Base-by-base conservation (phyloP, 2,113 vertebrate genomes). In the Pseudonaja textilis region DNA sequence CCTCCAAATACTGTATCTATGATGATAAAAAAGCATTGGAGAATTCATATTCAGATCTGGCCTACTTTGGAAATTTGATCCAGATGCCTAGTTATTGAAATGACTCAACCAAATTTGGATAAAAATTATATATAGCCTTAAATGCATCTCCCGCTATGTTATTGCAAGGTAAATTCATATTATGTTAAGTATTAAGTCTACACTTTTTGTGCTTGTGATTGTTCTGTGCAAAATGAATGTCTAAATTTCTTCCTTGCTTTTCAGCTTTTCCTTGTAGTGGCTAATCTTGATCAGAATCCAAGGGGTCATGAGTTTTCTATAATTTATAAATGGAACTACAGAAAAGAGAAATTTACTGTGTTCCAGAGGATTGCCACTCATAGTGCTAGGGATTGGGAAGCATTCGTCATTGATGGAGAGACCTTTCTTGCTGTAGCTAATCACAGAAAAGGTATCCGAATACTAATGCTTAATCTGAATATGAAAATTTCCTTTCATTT, bases 301-400 rank as follows among this genome's bases (percentile, higher is more conserved):
- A 93, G 87, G 29, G 97, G 97, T 0, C 97, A 96, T 93, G 98
- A 99, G 94, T 95, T 98, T 94, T 99, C 99, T 1, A 98, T 99
- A 1, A 98, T 99, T 90, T 99, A 99, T 97, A 99, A 98, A 93
- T 99, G 99, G 99, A 99, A 98, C 96, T 97, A 90, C 93, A 98
- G 97, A 93, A 98, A 97, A 59, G 97, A 97, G 81, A 98, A 97
- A 86, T 99, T 99, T 96, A 39, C 98, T 52, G 91, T 42, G 0
- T 98, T 99, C 97, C 99, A 99, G 98, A 97, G 98, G 59, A 97
- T 99, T 92, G 93, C 94, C 96, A 99, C 99, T 0, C 97, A 99
- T 97, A 98, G 98, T 0, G 99, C 99, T 42, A 97, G 99, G 3
- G 99, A 99, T 97, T 99, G 99, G 99, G 99, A 99, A 95, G 98